Evolutionary conservation across 2,888 invertebrate genomes (phyloP).

Genomic region (Lobophora halterata): DNA sequence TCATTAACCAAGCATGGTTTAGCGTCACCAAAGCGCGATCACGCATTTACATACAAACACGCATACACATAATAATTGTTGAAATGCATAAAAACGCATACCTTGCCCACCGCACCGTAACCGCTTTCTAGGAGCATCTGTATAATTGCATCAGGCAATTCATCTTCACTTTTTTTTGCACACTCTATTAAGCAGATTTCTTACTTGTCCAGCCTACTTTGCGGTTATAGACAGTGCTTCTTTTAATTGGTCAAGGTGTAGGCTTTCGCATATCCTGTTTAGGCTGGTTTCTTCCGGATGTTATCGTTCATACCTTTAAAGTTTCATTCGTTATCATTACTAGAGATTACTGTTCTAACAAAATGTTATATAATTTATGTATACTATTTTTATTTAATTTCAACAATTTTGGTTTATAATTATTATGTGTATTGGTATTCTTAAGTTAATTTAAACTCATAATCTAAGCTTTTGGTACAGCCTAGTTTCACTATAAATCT

Average conservation of each 20-base stretch:
- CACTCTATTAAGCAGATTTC: slow-evolving; percentile 73
- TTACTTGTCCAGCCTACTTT: slow-evolving; percentile 50
- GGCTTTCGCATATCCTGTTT: slow-evolving; percentile 33
- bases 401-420: too few relatives aligned
- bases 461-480: too few relatives aligned
- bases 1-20: too few relatives aligned
- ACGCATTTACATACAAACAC: slow-evolving; percentile 16
- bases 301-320: slow-evolving; percentile 1
- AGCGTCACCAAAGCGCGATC: not conserved
- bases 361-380: not conserved
- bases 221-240: slow-evolving; percentile 47
- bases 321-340: not conserved
- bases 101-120: slow-evolving; percentile 62
- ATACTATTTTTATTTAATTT: not conserved
- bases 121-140: slow-evolving; percentile 70
- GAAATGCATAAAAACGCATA: slow-evolving; percentile 50
- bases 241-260: slow-evolving; percentile 47
- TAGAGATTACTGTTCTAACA: not conserved
- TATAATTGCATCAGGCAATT: slow-evolving; percentile 67
- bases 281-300: slow-evolving; percentile 20
- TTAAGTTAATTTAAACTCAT: too few relatives aligned
- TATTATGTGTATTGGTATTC: too few relatives aligned
- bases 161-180: slow-evolving; percentile 70
- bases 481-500: too few relatives aligned
- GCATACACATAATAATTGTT: slow-evolving; percentile 18